phyloP scores from a whole-genome alignment of 2,888 invertebrate species.

The Mesoligia furuncula region DNA sequence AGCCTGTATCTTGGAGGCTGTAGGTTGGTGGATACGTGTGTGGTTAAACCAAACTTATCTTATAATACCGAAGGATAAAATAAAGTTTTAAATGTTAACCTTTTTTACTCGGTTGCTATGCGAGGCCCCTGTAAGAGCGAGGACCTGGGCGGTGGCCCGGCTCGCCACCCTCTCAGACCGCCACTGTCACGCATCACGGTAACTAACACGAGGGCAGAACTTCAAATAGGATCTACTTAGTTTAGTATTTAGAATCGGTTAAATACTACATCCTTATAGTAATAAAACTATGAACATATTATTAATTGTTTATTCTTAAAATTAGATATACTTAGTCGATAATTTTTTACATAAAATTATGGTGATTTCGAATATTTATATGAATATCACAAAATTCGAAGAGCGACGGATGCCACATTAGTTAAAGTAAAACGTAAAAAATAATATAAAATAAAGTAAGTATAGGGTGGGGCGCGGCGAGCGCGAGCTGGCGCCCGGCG shows the following conservation, averaged over 20 bases:
- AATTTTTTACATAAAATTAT: conserved; percentile 88
- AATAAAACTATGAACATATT: conserved; percentile 67
- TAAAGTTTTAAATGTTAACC: background rate
- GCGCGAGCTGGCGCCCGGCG: conserved; percentile 85
- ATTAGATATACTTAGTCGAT: conserved; percentile 78
- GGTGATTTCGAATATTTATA: conserved; percentile 88
- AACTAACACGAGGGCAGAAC: background rate
- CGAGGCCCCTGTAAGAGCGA: background rate
- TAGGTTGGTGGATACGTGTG: too few relatives aligned
- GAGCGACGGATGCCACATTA: conserved; percentile 87
- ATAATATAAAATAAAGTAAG: conserved; percentile 80
- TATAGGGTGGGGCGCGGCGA: conserved; percentile 81
- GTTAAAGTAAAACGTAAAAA: conserved; percentile 77
- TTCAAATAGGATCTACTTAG: background rate
- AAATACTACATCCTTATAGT: background rate
- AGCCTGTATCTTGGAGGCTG: too few relatives aligned
- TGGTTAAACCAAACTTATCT: background rate
- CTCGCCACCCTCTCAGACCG: background rate
- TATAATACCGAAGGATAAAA: background rate
- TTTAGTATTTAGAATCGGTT: background rate
- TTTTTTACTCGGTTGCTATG: background rate
- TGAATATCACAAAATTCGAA: conserved; percentile 90
- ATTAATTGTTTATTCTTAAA: conserved; percentile 81
- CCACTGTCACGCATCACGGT: background rate
- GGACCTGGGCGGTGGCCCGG: background rate